Evolutionary conservation across 2,797 vertebrate genomes (phyloP).

Genomic region (Etheostoma perlongum): DNA sequence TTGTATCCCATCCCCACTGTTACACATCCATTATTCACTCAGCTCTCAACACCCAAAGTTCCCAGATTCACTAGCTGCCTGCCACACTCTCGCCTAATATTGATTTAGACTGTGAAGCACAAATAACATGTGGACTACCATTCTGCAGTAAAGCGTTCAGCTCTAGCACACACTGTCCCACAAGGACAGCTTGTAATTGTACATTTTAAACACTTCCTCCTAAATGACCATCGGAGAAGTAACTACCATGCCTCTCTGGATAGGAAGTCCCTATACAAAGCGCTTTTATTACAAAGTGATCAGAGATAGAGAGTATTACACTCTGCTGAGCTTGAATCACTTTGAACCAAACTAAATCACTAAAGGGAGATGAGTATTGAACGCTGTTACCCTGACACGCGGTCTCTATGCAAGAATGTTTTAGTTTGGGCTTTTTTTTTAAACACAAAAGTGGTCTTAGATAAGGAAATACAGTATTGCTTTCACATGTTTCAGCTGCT

Average conservation of each 20-base stretch:
- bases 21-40: constrained; percentile 1
- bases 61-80: constrained; percentile 18
- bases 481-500: constrained; percentile 79
- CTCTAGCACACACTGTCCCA: constrained; percentile 26
- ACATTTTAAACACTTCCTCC: constrained; percentile 41
- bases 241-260: constrained; percentile 7
- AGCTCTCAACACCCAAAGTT: constrained; percentile 17
- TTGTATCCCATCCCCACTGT: background rate
- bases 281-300: constrained; percentile 46
- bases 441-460: constrained; percentile 45
- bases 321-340: constrained; percentile 27
- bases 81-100: constrained; percentile 31
- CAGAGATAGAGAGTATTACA: constrained; percentile 34
- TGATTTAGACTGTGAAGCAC: constrained; percentile 52
- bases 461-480: constrained; percentile 67
- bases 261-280: constrained; percentile 37
- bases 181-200: constrained; percentile 28
- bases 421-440: background rate
- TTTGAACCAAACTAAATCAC: constrained; percentile 33
- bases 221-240: constrained; percentile 50
- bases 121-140: constrained; percentile 33
- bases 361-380: constrained; percentile 37
- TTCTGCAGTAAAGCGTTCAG: constrained; percentile 39
- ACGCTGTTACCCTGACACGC: constrained; percentile 32
- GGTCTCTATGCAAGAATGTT: constrained; percentile 44